Base-by-base conservation (phyloP, 2,113 vertebrate species). In the Dolichotis patagonum region DNA sequence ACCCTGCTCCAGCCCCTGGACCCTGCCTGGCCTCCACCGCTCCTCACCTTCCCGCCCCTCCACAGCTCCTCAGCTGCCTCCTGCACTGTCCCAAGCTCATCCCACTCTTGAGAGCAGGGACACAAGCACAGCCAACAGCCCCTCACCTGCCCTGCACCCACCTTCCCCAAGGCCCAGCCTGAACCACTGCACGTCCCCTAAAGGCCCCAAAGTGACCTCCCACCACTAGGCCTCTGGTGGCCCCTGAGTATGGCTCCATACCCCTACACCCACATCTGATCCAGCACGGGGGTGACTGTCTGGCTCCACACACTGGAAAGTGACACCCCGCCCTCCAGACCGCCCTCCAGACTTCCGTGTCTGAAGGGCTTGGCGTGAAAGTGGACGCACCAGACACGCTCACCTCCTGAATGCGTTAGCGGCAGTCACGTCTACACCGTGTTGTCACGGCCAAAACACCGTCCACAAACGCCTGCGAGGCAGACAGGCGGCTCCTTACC, bases 241-340 rank as follows among this genome's bases (percentile, higher is more conserved):
- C 35, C 78, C 17, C 7, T 0, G 13, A 49, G 22, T 24, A 7
- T 4, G 2, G 5, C 52, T 28, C 17, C 32, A 1, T 1, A 52
- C 1, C 28, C 0, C 9, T 0, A 1, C 2, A n/a, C n/a, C 54
- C 0, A 0, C 22, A 3, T 13, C 7, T 1, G 46, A 5, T 7
- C 54, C 54, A 5, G 54, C 54, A 1, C 16, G 54, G 54, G 54
- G 54, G 54, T 62, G 35, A 9, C 4, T 0, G 5, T 30, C 38
- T 12, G 3, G 17, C 83, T 41, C 52, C 1, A 8, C 26, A 1
- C 32, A 1, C 11, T 22, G 2, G 3, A 38, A n/a, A 43, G n/a
- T 28, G 60, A 65, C 63, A 17, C 32, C 5, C 32, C 5, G 46
- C 46, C 43, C 69, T 63, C 62, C 54, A 7, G 46, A 7, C 46